phyloP scores from a whole-genome alignment of 2,113 vertebrate genomes.

The Tamias sibiricus region DNA sequence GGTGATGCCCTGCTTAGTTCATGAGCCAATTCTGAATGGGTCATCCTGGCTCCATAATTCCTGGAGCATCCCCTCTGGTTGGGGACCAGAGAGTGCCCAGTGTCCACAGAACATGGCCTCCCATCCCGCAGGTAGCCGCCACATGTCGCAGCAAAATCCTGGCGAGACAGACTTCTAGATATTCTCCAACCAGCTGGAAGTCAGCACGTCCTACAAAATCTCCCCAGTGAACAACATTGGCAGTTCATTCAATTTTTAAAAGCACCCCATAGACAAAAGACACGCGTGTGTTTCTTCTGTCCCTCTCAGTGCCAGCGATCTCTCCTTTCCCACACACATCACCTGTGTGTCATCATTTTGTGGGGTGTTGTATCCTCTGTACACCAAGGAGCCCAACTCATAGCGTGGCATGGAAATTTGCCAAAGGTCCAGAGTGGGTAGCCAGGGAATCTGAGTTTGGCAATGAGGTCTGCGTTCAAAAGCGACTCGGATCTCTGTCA shows the following conservation, averaged over 20 bases:
- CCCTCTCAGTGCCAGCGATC: neutral
- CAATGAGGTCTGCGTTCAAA: neutral
- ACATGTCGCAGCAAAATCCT: neutral
- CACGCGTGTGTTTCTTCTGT: neutral
- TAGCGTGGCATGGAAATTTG: neutral
- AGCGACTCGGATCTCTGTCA: neutral
- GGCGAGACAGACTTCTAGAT: neutral
- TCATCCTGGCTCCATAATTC: neutral
- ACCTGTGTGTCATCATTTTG: neutral
- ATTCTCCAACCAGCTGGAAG: neutral
- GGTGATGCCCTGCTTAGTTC: neutral
- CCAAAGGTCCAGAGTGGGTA: neutral
- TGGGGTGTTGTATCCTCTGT: neutral
- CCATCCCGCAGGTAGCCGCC: rapidly evolving
- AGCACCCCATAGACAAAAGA: neutral
- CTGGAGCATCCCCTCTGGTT: too few relatives aligned
- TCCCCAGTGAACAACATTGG: neutral
- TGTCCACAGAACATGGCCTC: neutral
- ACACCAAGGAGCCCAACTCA: neutral
- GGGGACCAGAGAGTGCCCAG: rapidly evolving
- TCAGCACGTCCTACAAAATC: neutral
- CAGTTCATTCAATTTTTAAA: neutral
- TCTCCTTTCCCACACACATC: neutral
- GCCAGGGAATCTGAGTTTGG: neutral
- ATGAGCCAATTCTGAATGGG: neutral